These are phyloP conservation scores for Caenorhabditis inopinata DNA, from an alignment of 1,140 invertebrate genomes.

Conservation along the genomic window DNA sequence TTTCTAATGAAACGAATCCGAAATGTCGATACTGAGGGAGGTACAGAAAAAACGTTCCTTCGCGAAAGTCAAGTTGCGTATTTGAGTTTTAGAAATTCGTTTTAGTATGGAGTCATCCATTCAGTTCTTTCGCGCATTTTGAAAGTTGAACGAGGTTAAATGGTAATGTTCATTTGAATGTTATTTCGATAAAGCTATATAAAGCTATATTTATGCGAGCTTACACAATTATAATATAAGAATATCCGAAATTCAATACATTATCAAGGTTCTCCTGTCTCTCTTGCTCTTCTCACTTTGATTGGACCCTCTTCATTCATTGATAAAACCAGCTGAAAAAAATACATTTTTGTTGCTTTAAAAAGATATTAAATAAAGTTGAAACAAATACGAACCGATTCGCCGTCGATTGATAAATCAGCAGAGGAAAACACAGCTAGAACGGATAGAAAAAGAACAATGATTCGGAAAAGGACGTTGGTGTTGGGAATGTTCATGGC, in stretches of 20 bases:
- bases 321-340: background rate
- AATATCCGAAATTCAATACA: background rate
- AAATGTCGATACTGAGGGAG: background rate
- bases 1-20: background rate
- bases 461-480: background rate
- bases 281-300: slow-evolving; percentile 22
- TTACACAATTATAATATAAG: background rate
- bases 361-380: background rate
- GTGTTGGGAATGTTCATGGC: background rate
- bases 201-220: background rate
- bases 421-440: background rate
- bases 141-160: background rate
- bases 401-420: background rate
- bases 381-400: background rate
- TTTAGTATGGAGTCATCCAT: too few species aligned
- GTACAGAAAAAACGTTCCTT: too few species aligned
- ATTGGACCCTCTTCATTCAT: slow-evolving; percentile 14
- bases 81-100: too few species aligned
- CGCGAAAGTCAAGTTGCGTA: too few species aligned
- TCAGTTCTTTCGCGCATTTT: too few species aligned
- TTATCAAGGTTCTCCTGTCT: background rate
- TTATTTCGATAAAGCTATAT: too few species aligned
- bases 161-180: too few species aligned
- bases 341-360: background rate
- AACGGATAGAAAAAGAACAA: background rate